phyloP scores from a whole-genome alignment of 2,888 invertebrate genomes.

The Lepidochitona cinerea region DNA sequence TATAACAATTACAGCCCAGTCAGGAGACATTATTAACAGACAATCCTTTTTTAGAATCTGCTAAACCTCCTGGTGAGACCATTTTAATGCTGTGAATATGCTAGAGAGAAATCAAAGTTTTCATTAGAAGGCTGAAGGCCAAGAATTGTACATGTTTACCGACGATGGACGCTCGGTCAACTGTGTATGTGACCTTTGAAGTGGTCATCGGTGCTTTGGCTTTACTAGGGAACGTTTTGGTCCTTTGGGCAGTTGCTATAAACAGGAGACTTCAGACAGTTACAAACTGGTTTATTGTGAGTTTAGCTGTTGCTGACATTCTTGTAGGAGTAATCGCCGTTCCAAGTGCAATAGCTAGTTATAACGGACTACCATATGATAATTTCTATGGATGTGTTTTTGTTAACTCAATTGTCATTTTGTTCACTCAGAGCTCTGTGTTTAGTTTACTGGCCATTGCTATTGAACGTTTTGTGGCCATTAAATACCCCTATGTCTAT shows the following conservation, averaged over 20 bases:
- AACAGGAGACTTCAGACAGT: constrained; percentile 49
- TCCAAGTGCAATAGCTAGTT: constrained; percentile 52
- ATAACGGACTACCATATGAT: constrained; percentile 46
- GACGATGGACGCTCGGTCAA: constrained; percentile 14
- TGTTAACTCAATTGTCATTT: constrained; percentile 61
- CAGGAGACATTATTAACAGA: too few relatives aligned
- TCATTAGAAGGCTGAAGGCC: too few relatives aligned
- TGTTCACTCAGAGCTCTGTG: constrained; percentile 67
- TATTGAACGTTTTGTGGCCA: constrained; percentile 64
- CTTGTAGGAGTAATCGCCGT: constrained; percentile 59
- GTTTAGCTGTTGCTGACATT: constrained; percentile 58
- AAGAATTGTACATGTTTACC: too few relatives aligned
- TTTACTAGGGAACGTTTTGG: constrained; percentile 50
- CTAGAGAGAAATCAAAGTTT: too few relatives aligned
- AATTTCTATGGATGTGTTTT: constrained; percentile 61
- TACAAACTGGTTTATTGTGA: constrained; percentile 61
- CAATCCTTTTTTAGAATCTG: too few relatives aligned
- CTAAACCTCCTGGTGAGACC: too few relatives aligned
- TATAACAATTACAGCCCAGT: too few relatives aligned
- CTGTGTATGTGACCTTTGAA: constrained; percentile 52
- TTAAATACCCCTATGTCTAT: constrained; percentile 63
- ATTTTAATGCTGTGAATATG: too few relatives aligned
- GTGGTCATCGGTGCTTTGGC: constrained; percentile 46
- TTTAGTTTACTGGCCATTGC: constrained; percentile 65
- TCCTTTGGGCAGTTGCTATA: constrained; percentile 48